Percentiles rank a stretch among this genome's conserved stretches.
Conservation (phyloP, 2,888 invertebrate species). For the Scaptomyza tumidula region DNA sequence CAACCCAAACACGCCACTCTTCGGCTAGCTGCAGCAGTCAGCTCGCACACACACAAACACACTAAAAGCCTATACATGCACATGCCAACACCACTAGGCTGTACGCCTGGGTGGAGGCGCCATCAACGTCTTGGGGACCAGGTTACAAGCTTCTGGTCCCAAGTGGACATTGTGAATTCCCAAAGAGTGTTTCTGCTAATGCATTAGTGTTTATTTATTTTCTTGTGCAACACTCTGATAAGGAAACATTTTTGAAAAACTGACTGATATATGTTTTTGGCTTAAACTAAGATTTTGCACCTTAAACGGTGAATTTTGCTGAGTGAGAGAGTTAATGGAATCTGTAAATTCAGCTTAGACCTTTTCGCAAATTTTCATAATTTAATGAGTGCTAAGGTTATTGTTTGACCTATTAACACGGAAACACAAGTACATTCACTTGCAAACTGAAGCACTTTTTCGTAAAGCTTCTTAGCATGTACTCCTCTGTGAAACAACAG, state of each 20-base stretch:
- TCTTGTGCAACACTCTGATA: not conserved
- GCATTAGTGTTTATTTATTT: constrained; percentile 2
- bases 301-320: not conserved
- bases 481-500: not conserved
- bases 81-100: constrained; percentile 33
- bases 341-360: not conserved
- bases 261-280: not conserved
- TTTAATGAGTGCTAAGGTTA: too few species aligned
- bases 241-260: not conserved
- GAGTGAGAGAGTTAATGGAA: not conserved
- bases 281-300: not conserved
- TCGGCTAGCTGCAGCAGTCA: constrained; percentile 16
- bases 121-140: constrained; percentile 3
- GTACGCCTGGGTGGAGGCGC: not conserved
- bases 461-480: not conserved
- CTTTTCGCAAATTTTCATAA: not conserved
- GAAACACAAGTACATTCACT: too few species aligned
- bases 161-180: not conserved
- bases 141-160: constrained; percentile 5
- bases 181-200: constrained; percentile 9
- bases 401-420: too few species aligned
- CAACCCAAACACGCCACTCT: constrained; percentile 32
- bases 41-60: constrained; percentile 4
- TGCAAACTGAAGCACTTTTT: not conserved
- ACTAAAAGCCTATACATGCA: too few species aligned